Evolutionary conservation across 2,888 invertebrate genomes (phyloP).

Genomic region (Hymenopus coronatus): DNA sequence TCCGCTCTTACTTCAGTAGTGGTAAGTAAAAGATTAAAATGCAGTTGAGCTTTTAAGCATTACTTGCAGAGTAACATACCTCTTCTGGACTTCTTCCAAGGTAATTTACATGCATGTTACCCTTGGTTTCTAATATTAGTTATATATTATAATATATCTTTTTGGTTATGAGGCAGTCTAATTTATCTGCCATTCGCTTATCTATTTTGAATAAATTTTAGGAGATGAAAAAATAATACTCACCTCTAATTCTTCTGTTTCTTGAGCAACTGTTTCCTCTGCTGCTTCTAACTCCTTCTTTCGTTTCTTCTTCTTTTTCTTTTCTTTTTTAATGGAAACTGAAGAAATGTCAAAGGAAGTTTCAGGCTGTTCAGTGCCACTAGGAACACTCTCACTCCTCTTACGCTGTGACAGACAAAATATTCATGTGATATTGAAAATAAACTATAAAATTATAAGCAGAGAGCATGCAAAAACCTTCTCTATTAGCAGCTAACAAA

Average conservation of each 20-base stretch:
- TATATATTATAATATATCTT: no score
- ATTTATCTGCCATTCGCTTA: no score
- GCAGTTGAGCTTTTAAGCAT: no score
- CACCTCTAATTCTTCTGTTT: conserved; percentile 12
- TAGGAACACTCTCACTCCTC: conserved; percentile 9
- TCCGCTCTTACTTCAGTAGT: no score
- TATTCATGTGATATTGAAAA: background rate
- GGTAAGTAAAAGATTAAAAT: no score
- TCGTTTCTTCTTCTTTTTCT: conserved; percentile 65
- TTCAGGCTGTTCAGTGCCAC: background rate
- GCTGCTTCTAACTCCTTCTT: conserved; percentile 38
- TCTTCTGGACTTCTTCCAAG: no score
- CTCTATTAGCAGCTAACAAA: background rate
- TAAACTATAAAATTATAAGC: no score
- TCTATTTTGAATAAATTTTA: conserved; percentile 6
- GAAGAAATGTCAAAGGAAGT: background rate
- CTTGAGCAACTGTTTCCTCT: conserved; percentile 42
- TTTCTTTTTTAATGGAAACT: conserved; percentile 42
- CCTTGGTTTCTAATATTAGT: no score
- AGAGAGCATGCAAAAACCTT: background rate
- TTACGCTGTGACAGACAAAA: conserved; percentile 16
- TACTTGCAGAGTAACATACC: no score
- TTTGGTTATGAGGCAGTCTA: no score
- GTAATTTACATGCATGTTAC: no score
- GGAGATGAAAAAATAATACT: conserved; percentile 34